phyloP scores from a whole-genome alignment of 1,140 invertebrate genomes.

The Wasmannia auropunctata region DNA sequence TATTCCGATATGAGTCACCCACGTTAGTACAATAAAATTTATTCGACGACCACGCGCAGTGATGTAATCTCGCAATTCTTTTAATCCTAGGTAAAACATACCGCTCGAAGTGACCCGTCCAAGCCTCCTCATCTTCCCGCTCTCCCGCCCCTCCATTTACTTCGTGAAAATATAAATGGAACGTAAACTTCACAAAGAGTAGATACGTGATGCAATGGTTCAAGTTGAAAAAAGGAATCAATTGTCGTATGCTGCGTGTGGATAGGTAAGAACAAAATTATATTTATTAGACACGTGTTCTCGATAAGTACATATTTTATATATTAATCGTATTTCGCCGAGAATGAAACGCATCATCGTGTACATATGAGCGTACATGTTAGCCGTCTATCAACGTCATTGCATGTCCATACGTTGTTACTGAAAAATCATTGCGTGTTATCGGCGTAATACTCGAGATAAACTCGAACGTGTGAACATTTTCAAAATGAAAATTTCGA shows the following conservation, averaged over 20 bases:
- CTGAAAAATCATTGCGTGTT: not conserved
- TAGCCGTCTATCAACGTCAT: not conserved
- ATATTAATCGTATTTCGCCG: not conserved
- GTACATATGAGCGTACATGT: not conserved
- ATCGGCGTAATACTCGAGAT: not conserved
- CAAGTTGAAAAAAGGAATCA: not conserved
- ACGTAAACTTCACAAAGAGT: not conserved
- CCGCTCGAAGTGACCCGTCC: not conserved
- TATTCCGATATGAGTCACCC: not conserved
- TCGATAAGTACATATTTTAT: not conserved
- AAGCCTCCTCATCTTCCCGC: not conserved
- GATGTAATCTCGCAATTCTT: not conserved
- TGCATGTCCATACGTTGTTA: not conserved
- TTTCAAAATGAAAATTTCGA: not conserved
- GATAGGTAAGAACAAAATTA: no score
- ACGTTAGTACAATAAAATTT: conserved; percentile 34
- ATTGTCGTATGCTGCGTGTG: not conserved
- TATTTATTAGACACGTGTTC: not conserved
- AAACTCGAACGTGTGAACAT: not conserved
- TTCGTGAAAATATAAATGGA: not conserved
- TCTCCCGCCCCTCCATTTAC: no score
- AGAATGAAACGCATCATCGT: not conserved
- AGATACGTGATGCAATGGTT: not conserved
- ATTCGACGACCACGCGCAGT: not conserved
- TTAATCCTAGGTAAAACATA: not conserved